Conservation (phyloP, 2,888 invertebrate species). For the Pyrrhia umbra region DNA sequence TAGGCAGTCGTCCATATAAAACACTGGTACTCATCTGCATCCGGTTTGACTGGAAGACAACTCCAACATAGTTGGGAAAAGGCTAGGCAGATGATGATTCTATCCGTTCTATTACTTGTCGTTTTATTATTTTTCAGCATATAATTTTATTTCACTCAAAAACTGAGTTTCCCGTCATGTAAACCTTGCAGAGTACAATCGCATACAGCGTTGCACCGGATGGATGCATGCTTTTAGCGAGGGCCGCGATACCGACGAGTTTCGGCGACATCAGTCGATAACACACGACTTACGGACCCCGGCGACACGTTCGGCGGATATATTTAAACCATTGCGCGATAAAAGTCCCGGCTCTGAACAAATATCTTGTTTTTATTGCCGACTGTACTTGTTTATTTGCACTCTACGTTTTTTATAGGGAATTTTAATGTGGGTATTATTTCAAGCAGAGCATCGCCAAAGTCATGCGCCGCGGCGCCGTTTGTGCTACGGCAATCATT, state of each 20-base stretch:
- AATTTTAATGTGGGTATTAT: constrained; percentile 56
- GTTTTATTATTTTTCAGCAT: neutral
- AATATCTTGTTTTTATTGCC: constrained; percentile 64
- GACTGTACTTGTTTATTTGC: constrained; percentile 58
- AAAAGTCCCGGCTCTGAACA: constrained; percentile 44
- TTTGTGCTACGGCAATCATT: constrained; percentile 34
- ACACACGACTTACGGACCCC: constrained; percentile 31
- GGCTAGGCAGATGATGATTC: too few species aligned
- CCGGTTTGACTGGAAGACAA: too few species aligned
- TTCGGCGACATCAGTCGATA: constrained; percentile 62
- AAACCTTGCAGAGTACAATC: constrained; percentile 61
- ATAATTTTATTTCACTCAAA: neutral
- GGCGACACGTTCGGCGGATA: constrained; percentile 44
- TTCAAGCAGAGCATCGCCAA: constrained; percentile 35
- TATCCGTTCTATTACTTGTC: too few species aligned
- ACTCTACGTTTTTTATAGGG: constrained; percentile 31
- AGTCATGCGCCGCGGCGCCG: constrained; percentile 34
- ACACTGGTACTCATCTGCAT: too few species aligned
- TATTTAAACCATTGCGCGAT: constrained; percentile 53
- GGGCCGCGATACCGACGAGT: constrained; percentile 55
- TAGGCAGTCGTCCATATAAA: too few species aligned
- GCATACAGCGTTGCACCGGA: constrained; percentile 67
- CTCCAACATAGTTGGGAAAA: too few species aligned
- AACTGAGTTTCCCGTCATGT: constrained; percentile 54
- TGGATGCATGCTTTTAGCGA: constrained; percentile 77